These are phyloP conservation scores for Synergus laeviventris DNA, from an alignment of 2,888 invertebrate genomes.

Conservation along the genomic window DNA sequence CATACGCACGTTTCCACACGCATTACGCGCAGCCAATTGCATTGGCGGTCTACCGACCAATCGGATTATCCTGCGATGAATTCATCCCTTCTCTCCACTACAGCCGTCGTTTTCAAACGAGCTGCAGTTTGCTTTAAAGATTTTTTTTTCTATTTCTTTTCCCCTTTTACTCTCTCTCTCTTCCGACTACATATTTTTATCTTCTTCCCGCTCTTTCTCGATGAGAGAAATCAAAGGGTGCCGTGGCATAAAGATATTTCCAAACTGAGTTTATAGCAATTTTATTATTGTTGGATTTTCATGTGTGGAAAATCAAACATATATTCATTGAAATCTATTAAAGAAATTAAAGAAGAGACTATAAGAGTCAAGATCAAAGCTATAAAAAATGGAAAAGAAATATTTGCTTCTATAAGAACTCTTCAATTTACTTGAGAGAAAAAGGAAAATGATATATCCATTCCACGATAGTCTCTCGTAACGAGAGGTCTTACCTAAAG, in stretches of 20 bases:
- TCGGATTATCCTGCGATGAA: slow-evolving; percentile 67
- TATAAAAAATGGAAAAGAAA: not conserved
- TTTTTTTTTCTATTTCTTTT: slow-evolving; percentile 53
- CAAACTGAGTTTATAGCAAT: not conserved
- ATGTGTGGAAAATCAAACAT: too few relatives aligned
- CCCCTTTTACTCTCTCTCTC: slow-evolving; percentile 41
- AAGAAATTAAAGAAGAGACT: too few relatives aligned
- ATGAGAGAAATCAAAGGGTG: slow-evolving; percentile 17
- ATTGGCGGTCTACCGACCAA: slow-evolving; percentile 70
- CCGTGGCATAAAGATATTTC: not conserved
- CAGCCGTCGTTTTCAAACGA: slow-evolving; percentile 48
- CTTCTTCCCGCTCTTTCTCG: slow-evolving; percentile 45
- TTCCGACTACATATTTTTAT: slow-evolving; percentile 39
- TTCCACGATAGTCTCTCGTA: not conserved
- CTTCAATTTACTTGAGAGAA: not conserved
- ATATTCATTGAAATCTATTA: too few relatives aligned
- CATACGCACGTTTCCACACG: slow-evolving; percentile 50
- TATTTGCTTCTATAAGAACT: not conserved
- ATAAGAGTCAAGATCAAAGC: too few relatives aligned
- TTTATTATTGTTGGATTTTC: not conserved
- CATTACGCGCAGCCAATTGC: slow-evolving; percentile 61
- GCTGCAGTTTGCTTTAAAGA: slow-evolving; percentile 67
- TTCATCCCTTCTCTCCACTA: slow-evolving; percentile 61
- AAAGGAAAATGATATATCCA: not conserved
- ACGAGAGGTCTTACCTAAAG: not conserved